phyloP scores from a whole-genome alignment of 1,140 invertebrate species.

The Manduca sexta region DNA sequence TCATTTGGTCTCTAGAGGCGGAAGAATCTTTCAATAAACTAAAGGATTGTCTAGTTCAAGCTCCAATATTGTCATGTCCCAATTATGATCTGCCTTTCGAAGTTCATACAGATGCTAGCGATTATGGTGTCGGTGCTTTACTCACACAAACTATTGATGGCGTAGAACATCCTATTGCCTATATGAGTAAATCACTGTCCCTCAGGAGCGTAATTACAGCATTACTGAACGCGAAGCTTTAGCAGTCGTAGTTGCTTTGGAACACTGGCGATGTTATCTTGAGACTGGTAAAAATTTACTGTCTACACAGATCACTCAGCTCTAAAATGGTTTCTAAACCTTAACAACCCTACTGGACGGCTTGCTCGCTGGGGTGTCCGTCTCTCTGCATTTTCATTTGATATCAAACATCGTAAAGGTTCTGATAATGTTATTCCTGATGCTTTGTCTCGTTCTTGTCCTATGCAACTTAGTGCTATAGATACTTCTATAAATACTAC shows the following conservation, averaged over 20 bases:
- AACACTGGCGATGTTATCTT: too few species aligned
- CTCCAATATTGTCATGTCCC: conserved; percentile 19
- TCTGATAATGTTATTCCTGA: conserved; percentile 12
- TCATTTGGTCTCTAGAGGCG: conserved; percentile 21
- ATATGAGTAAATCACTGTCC: too few species aligned
- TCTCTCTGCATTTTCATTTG: conserved; percentile 22
- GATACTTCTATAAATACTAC: background rate
- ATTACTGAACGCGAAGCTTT: too few species aligned
- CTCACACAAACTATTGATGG: conserved; percentile 14
- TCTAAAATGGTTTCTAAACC: conserved; percentile 24
- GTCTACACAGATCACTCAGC: too few species aligned
- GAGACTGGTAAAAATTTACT: too few species aligned
- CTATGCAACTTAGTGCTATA: background rate
- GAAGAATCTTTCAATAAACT: conserved; percentile 20
- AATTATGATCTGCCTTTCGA: too few species aligned
- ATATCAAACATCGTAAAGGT: conserved; percentile 18
- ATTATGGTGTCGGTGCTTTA: too few species aligned
- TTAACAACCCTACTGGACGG: conserved; percentile 34
- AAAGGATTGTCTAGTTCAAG: conserved; percentile 9
- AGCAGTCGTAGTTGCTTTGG: too few species aligned
- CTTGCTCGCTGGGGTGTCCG: conserved; percentile 21
- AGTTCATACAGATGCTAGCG: too few species aligned
- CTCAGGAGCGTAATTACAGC: too few species aligned
- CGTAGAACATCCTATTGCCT: conserved; percentile 17
- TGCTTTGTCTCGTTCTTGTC: conserved; percentile 8